Conservation (phyloP, 2,888 invertebrate genomes). For the Eristalis arbustorum region DNA sequence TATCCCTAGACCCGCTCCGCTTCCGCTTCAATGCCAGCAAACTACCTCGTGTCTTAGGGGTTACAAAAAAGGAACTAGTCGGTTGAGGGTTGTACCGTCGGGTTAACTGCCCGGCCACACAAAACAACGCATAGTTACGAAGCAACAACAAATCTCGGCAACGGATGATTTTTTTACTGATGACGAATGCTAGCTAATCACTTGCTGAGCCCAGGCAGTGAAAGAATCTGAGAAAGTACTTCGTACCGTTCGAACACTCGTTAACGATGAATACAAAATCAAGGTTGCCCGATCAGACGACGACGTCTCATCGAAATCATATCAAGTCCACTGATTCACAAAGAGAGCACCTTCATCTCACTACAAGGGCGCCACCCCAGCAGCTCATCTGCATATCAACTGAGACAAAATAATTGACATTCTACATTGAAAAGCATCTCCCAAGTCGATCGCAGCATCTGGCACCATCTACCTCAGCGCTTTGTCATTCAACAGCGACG, state of each 20-base stretch:
- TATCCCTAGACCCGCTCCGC: too few species aligned
- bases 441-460: constrained; percentile 34
- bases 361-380: constrained; percentile 35
- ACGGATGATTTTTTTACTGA: too few species aligned
- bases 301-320: not conserved
- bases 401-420: constrained; percentile 38
- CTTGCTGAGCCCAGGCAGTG: too few species aligned
- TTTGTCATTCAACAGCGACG: not conserved
- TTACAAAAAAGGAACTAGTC: too few species aligned
- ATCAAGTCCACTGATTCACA: constrained; percentile 19
- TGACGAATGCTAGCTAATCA: too few species aligned
- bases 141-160: too few species aligned
- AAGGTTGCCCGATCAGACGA: not conserved
- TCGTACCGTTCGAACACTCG: not conserved
- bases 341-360: constrained; percentile 3
- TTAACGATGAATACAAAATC: not conserved
- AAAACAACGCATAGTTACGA: too few species aligned
- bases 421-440: constrained; percentile 12
- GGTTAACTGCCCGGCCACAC: too few species aligned
- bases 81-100: too few species aligned
- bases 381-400: constrained; percentile 46
- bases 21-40: too few species aligned
- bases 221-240: not conserved
- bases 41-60: too few species aligned
- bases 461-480: not conserved